Evolutionary conservation across 2,113 vertebrate species (phyloP).

Genomic region (Bucco capensis): DNA sequence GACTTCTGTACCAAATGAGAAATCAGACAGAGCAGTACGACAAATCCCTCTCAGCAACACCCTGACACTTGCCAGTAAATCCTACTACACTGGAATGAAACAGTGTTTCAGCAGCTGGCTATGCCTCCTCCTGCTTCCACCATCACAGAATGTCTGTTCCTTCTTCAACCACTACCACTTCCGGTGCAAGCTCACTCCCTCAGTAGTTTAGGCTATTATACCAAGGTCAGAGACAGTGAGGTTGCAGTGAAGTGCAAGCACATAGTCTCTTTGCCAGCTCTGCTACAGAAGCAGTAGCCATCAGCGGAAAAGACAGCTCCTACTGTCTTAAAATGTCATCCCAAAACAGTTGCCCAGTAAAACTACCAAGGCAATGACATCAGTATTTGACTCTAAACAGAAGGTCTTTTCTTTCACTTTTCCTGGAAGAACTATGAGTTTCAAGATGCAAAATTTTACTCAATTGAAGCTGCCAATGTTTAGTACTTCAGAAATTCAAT

Average conservation of each 20-base stretch:
- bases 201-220: background rate
- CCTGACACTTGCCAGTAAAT: background rate
- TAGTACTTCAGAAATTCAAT: background rate
- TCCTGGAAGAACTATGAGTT: background rate
- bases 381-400: background rate
- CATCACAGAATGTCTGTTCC: accelerated
- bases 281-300: background rate
- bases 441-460: background rate
- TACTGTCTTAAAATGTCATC: background rate
- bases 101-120: background rate
- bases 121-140: background rate
- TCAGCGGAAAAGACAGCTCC: background rate
- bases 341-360: background rate
- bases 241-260: background rate
- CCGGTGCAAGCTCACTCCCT: background rate
- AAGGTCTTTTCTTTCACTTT: background rate
- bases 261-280: background rate
- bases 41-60: background rate
- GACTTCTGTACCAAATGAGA: background rate
- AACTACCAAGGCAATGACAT: background rate
- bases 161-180: background rate
- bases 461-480: background rate
- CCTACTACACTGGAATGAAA: background rate
- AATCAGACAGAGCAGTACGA: background rate
- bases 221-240: background rate